Conservation (phyloP, 37 sponge, comb jelly and placozoan species). For the Amphimedon queenslandica region DNA sequence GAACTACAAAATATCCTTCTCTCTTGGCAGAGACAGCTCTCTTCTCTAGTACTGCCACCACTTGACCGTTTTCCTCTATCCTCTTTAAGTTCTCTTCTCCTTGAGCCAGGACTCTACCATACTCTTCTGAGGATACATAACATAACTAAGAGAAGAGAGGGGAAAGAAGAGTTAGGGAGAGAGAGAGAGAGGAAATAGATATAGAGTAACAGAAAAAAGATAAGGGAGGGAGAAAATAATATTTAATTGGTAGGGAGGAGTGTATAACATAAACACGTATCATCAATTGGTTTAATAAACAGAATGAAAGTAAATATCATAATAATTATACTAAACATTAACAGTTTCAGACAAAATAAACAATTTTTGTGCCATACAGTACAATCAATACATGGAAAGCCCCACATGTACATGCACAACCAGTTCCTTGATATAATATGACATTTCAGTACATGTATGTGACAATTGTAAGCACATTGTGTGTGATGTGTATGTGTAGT, state of each 20-base stretch:
- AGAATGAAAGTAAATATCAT: background rate
- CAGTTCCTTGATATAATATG: too few relatives aligned
- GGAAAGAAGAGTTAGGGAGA: background rate
- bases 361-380: too few relatives aligned
- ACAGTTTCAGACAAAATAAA: too few relatives aligned
- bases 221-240: background rate
- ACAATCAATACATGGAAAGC: too few relatives aligned
- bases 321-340: too few relatives aligned
- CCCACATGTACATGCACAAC: too few relatives aligned
- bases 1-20: constrained; percentile 74
- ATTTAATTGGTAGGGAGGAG: background rate
- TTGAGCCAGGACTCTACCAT: constrained; percentile 40
- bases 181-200: constrained; percentile 1
- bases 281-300: too few relatives aligned
- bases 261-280: too few relatives aligned
- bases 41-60: constrained; percentile 62
- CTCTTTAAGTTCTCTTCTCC: constrained; percentile 71
- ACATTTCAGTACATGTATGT: too few relatives aligned
- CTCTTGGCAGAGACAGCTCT: constrained; percentile 43
- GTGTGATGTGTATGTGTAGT: too few relatives aligned
- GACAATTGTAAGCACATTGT: too few relatives aligned
- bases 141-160: constrained; percentile 9
- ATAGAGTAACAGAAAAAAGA: background rate
- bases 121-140: constrained; percentile 43
- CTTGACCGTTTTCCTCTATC: constrained; percentile 34